Conservation (phyloP, 2,113 vertebrate genomes). For the Steatornis caripensis region DNA sequence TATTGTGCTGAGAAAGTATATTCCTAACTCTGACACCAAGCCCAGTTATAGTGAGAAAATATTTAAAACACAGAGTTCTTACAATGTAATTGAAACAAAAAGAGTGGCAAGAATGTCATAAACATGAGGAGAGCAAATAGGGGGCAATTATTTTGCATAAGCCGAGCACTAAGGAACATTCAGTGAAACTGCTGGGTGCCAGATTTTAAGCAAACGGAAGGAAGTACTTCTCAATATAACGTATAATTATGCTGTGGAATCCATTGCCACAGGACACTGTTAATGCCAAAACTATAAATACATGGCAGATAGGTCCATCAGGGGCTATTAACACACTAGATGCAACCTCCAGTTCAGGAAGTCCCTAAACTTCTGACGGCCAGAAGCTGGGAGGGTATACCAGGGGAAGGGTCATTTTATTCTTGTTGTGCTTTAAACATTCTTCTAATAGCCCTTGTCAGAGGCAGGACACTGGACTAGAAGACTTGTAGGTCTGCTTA, state of each 20-base stretch:
- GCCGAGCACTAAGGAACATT: background rate
- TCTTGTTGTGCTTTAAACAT: background rate
- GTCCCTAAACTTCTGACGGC: background rate
- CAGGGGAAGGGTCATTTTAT: background rate
- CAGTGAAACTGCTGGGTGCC: background rate
- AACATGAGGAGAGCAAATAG: background rate
- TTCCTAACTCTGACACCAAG: background rate
- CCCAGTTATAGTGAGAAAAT: background rate
- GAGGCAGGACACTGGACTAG: background rate
- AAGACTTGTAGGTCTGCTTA: background rate
- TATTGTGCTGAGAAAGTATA: background rate
- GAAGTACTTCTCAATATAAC: background rate
- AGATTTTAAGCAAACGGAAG: background rate
- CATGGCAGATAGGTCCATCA: background rate
- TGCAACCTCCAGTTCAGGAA: background rate
- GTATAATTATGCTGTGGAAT: background rate
- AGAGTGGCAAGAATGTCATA: background rate
- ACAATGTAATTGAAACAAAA: background rate
- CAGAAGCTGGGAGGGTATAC: background rate
- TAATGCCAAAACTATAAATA: constrained; percentile 9
- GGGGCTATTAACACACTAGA: background rate
- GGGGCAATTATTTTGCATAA: background rate
- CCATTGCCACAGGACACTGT: background rate
- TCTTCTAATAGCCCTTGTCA: background rate
- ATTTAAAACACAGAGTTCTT: background rate